Conservation (phyloP, 2,797 vertebrate genomes). For the Leptoclinus maculatus region DNA sequence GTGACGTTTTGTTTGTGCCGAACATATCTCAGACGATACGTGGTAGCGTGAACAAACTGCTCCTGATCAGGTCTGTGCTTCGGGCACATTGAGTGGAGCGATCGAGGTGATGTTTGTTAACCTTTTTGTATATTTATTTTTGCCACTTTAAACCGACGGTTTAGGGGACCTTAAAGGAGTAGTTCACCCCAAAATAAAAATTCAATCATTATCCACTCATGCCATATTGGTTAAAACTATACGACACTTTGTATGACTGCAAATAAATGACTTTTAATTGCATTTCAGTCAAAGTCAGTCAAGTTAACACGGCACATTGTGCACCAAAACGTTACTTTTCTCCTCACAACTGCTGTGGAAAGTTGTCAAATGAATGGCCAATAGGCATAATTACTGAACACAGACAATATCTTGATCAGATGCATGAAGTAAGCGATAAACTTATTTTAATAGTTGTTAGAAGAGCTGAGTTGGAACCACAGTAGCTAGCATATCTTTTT, state of each 20-base stretch:
- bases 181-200: constrained; percentile 40
- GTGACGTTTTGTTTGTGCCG: constrained; percentile 53
- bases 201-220: neutral
- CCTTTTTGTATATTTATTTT: constrained; percentile 45
- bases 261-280: neutral
- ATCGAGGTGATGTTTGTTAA: constrained; percentile 14
- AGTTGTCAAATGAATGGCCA: neutral
- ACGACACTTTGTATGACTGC: neutral
- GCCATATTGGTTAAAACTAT: constrained; percentile 1
- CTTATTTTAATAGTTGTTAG: neutral
- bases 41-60: constrained; percentile 23
- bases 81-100: constrained; percentile 22
- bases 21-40: constrained; percentile 46
- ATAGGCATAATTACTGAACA: neutral
- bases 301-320: neutral
- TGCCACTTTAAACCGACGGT: constrained; percentile 17
- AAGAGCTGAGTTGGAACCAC: neutral
- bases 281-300: neutral
- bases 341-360: constrained; percentile 21
- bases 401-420: neutral
- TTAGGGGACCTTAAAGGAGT: constrained; percentile 34
- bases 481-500: neutral
- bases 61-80: constrained; percentile 16
- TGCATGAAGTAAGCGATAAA: neutral
- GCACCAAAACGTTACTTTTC: constrained; percentile 1